A percentile compares a stretch with the other conserved stretches of the same genome.
Conservation (phyloP, 2,888 invertebrate species). For the Pristionchus maxplancki region DNA sequence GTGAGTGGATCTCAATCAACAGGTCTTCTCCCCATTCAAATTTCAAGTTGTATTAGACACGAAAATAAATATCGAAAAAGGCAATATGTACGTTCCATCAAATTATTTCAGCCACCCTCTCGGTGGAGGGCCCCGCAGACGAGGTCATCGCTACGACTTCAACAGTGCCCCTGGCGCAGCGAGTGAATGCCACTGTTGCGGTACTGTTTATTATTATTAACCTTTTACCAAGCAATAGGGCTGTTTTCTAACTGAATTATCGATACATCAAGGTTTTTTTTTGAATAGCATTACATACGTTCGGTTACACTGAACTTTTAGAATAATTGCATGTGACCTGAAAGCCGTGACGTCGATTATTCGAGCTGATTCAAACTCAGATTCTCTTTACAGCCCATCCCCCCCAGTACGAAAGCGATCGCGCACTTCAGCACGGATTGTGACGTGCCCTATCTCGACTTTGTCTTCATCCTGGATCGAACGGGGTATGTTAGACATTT, state of each 20-base stretch:
- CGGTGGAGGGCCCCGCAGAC: background rate
- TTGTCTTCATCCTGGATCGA: constrained; percentile 47
- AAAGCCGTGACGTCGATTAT: no score
- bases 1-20: background rate
- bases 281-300: no score
- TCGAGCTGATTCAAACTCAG: no score
- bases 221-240: no score
- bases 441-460: constrained; percentile 48
- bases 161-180: background rate
- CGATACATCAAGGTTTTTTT: no score
- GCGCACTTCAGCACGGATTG: constrained; percentile 32
- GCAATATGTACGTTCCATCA: no score
- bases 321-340: no score
- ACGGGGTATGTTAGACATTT: background rate
- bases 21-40: background rate
- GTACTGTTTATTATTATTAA: background rate
- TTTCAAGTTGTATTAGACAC: no score
- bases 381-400: background rate
- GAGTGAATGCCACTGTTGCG: constrained; percentile 8
- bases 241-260: no score
- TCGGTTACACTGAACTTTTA: no score
- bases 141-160: constrained; percentile 5
- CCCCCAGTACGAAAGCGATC: background rate
- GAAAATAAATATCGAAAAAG: no score
- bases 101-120: background rate